These are phyloP conservation scores for Cheilosia urbana DNA, from an alignment of 2,888 invertebrate species.

Conservation along the genomic window DNA sequence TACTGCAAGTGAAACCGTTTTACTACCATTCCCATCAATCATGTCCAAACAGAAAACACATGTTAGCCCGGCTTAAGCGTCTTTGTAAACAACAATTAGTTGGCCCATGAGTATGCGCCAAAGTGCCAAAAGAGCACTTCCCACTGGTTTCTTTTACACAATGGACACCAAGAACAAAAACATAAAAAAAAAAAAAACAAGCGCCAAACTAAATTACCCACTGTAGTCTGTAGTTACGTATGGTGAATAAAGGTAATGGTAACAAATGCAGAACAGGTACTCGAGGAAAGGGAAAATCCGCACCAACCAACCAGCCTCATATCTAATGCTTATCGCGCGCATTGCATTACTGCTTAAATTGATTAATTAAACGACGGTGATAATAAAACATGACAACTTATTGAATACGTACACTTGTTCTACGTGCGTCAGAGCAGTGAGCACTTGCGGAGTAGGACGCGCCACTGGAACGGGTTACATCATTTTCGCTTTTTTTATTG, in stretches of 20 bases:
- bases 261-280: conserved; percentile 42
- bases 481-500: conserved; percentile 4
- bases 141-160: conserved; percentile 2
- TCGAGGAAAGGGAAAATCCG: conserved; percentile 17
- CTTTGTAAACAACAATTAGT: conserved; percentile 65
- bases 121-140: conserved; percentile 35
- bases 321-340: conserved; percentile 56
- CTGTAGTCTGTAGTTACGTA: background rate
- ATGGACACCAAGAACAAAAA: background rate
- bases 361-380: conserved; percentile 67
- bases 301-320: conserved; percentile 29
- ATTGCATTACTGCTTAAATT: conserved; percentile 57
- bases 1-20: conserved; percentile 30
- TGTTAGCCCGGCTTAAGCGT: conserved; percentile 62
- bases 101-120: conserved; percentile 25
- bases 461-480: conserved; percentile 13
- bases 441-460: background rate
- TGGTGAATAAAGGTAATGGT: conserved; percentile 37
- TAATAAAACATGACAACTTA: conserved; percentile 60
- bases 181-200: conserved; percentile 36
- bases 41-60: conserved; percentile 55
- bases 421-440: conserved; percentile 3
- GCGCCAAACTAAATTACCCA: conserved; percentile 37
- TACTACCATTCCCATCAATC: conserved; percentile 50
- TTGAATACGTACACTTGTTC: conserved; percentile 8